These are phyloP conservation scores for Sinonovacula constricta DNA, from an alignment of 1,140 invertebrate species.

Conservation along the genomic window DNA sequence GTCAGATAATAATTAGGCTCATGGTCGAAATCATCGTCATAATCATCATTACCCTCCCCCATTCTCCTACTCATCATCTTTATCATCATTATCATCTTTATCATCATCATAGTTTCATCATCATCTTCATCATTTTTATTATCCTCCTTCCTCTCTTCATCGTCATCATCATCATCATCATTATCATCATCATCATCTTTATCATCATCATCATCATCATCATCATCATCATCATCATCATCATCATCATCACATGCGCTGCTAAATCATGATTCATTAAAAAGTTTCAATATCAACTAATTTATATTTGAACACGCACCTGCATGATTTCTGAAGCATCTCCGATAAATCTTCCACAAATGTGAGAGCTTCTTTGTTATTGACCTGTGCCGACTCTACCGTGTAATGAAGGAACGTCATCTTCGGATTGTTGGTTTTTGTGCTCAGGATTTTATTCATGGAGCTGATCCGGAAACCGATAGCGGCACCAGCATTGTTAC, in stretches of 20 bases:
- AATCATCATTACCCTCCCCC: too few species aligned
- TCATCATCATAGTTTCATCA: too few species aligned
- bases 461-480: constrained; percentile 96
- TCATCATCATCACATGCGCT: constrained; percentile 4
- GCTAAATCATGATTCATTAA: too few species aligned
- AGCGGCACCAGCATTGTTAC: constrained; percentile 96
- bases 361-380: constrained; percentile 66
- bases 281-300: too few species aligned
- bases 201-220: constrained; percentile 41
- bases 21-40: too few species aligned
- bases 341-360: constrained; percentile 74
- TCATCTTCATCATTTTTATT: too few species aligned
- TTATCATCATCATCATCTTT: constrained; percentile 54
- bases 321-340: constrained; percentile 71
- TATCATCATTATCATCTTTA: too few species aligned
- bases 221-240: constrained; percentile 4
- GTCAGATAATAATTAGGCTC: too few species aligned
- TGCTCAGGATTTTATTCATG: constrained; percentile 95
- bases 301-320: too few species aligned
- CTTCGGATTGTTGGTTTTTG: constrained; percentile 95
- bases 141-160: neutral
- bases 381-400: constrained; percentile 77
- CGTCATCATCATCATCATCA: constrained; percentile 40
- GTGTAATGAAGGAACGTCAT: constrained; percentile 99
- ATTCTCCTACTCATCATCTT: too few species aligned